Conservation (phyloP, 2,797 vertebrate genomes). For the Hephaestus fuliginosus region DNA sequence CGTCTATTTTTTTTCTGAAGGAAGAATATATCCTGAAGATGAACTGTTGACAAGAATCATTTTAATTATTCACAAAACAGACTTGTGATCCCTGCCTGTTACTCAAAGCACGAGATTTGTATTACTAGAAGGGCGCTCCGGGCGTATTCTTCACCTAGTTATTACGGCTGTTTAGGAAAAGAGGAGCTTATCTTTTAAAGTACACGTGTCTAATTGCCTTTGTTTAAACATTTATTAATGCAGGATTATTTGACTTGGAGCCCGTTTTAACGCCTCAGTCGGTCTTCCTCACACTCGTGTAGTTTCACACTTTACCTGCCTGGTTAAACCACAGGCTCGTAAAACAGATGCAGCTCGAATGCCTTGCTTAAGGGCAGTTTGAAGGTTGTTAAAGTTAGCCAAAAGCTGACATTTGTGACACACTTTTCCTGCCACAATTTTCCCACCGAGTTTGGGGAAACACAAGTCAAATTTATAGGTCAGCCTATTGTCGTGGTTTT, state of each 20-base stretch:
- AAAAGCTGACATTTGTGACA: conserved; percentile 24
- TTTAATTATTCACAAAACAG: conserved; percentile 41
- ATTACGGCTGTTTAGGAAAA: conserved; percentile 36
- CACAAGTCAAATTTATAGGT: conserved; percentile 27
- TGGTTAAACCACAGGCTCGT: no score
- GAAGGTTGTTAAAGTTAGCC: background rate
- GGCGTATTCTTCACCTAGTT: conserved; percentile 46
- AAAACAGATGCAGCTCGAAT: conserved; percentile 4
- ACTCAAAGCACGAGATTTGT: conserved; percentile 49
- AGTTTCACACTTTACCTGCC: background rate
- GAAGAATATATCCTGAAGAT: conserved; percentile 21
- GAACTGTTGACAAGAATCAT: conserved; percentile 45
- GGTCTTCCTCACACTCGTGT: conserved; percentile 11
- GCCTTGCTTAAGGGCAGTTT: conserved; percentile 16
- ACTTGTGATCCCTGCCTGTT: conserved; percentile 39
- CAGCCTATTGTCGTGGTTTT: background rate
- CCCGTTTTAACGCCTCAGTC: background rate
- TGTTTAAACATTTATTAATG: conserved; percentile 34
- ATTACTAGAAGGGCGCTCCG: conserved; percentile 24
- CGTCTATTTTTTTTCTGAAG: background rate
- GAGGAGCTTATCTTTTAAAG: conserved; percentile 8
- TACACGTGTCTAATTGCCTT: conserved; percentile 35
- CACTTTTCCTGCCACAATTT: conserved; percentile 7
- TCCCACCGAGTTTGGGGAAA: conserved; percentile 24
- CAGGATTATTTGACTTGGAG: conserved; percentile 29